A percentile compares a stretch with the other conserved stretches of the same genome.
Conservation (phyloP, 2,888 invertebrate species). For the Sarcophaga carnaria region DNA sequence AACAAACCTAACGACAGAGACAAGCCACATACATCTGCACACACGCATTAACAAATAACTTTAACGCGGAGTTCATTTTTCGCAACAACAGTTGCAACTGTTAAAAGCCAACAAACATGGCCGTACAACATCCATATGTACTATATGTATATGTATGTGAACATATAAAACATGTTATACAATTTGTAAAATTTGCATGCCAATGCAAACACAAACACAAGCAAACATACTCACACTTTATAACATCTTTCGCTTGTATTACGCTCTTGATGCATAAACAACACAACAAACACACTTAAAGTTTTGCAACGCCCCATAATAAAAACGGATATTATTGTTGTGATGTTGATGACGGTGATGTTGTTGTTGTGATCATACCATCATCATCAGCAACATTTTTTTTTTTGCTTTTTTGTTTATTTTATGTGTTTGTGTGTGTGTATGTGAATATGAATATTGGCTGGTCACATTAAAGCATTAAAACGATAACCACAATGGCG, state of each 20-base stretch:
- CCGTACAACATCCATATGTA: slow-evolving; percentile 38
- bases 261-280: neutral
- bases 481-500: slow-evolving; percentile 69
- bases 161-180: slow-evolving; percentile 24
- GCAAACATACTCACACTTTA: neutral
- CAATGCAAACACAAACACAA: slow-evolving; percentile 15
- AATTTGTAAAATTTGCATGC: slow-evolving; percentile 60
- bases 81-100: slow-evolving; percentile 47
- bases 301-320: slow-evolving; percentile 66
- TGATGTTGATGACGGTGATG: neutral
- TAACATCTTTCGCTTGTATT: no score
- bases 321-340: slow-evolving; percentile 54
- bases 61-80: slow-evolving; percentile 38
- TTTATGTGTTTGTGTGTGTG: slow-evolving; percentile 18
- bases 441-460: slow-evolving; percentile 64
- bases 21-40: neutral
- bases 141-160: neutral
- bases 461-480: slow-evolving; percentile 58
- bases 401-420: neutral
- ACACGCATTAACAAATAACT: neutral
- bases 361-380: neutral
- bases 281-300: neutral
- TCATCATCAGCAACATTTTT: neutral
- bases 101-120: slow-evolving; percentile 68
- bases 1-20: neutral